Percentiles rank a stretch among this genome's conserved stretches.
Conservation (phyloP, 2,113 vertebrate species). For the Hemiprocne comata region DNA sequence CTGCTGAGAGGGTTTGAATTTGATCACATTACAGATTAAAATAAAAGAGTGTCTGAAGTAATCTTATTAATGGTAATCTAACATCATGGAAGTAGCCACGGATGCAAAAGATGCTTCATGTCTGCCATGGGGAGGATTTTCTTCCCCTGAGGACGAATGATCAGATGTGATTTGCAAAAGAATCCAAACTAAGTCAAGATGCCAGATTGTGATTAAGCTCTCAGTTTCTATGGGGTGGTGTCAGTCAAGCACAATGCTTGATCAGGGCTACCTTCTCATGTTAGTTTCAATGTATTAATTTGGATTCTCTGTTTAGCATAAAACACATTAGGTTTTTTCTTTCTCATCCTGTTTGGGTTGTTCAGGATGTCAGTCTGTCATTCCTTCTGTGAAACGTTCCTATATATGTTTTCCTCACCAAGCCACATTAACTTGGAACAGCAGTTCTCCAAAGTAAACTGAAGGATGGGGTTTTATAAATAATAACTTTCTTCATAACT, state of each 20-base stretch:
- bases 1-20: not conserved
- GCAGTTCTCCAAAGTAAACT: slow-evolving; percentile 14
- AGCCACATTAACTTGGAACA: not conserved
- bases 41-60: not conserved
- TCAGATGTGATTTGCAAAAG: not conserved
- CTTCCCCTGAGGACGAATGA: not conserved
- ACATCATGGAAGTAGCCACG: not conserved
- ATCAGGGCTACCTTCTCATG: not conserved
- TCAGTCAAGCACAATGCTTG: not conserved
- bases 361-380: slow-evolving; percentile 20
- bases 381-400: not conserved
- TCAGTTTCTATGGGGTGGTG: not conserved
- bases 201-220: not conserved
- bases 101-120: not conserved
- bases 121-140: not conserved
- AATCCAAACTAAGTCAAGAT: not conserved
- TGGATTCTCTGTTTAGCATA: not conserved
- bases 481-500: not conserved
- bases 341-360: slow-evolving; percentile 17
- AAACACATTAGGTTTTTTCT: not conserved
- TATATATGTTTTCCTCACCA: not conserved
- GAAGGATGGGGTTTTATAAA: slow-evolving; percentile 15
- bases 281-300: not conserved
- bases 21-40: not conserved
- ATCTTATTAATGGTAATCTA: not conserved